Evolutionary conservation across 2,888 invertebrate genomes (phyloP), one percentile per base, ranked within the genome.

Genomic region (Drosophila mayaguana): DNA sequence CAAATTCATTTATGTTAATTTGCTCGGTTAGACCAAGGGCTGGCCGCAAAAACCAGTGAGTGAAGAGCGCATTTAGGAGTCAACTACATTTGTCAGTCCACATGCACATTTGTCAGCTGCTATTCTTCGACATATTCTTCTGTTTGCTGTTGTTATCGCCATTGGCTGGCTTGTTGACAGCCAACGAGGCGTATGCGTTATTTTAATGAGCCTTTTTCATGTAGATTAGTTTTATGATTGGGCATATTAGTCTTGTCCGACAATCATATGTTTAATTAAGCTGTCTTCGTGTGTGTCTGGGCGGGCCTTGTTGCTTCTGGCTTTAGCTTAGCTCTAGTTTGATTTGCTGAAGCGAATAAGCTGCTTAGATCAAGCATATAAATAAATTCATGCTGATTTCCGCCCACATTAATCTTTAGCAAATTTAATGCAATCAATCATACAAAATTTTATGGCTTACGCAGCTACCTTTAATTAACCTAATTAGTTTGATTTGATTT

Each of bases 1-100:
- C 85, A 84, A 86, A 87, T 87, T 88, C 88, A 87, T 87, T 87
- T 87, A 87, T 87, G 88, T 86, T 87, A 86, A 88, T 86, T 89
- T 89, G 65, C 61, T 72, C 63, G 83, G 86, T 81, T 76, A 75
- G 83, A 83, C 78, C 56, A 16, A 8, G 70, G 81, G 72, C 77
- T 72, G 75, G 72, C 80, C 85, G 60, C 88, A 89, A 34, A 50
- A 50, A 18, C 32, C 50, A 50, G 18, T 34, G n/a, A 53, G 18
- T 55, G 22, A 32, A 22, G 28, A 22, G 63, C 78, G 64, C 60
- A 72, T 65, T 72, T 72, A 45, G 48, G 45, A 64, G 55, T 62
- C 25, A 61, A 60, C 50, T 32, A 56, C 51, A 74, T 74, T 55
- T 72, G 63, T 76, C 67, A 80, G 72, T 18, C 20, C 16, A 34